phyloP scores from a whole-genome alignment of 2,888 invertebrate species.

The Pelosia muscerda region DNA sequence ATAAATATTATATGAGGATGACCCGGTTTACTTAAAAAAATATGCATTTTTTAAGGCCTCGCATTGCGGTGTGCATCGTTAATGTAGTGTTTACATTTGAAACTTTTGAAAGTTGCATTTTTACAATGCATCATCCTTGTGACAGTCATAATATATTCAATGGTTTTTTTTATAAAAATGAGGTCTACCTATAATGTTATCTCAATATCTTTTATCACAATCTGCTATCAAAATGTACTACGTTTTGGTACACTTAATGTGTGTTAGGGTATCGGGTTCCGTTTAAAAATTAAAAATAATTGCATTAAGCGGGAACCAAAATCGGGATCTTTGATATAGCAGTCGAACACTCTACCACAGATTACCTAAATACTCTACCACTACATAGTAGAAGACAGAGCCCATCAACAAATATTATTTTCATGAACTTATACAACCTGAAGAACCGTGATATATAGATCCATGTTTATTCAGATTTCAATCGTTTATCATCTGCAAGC shows the following conservation, averaged over 20 bases:
- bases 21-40: constrained; percentile 9
- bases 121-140: too few species aligned
- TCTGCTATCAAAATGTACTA: too few species aligned
- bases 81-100: background rate
- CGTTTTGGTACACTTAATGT: too few species aligned
- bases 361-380: background rate
- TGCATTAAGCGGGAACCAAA: too few species aligned
- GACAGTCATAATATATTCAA: background rate
- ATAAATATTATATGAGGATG: background rate
- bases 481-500: constrained; percentile 1
- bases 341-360: background rate
- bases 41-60: constrained; percentile 11
- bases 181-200: too few species aligned
- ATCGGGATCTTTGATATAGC: too few species aligned
- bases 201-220: too few species aligned
- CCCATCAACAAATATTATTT: background rate
- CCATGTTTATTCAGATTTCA: background rate
- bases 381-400: background rate
- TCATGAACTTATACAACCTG: background rate
- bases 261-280: too few species aligned
- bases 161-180: too few species aligned
- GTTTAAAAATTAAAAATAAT: too few species aligned
- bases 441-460: too few species aligned
- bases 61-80: background rate
- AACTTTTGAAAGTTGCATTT: background rate